A percentile compares a stretch with the other conserved stretches of the same genome.
These are phyloP conservation scores for Ecdyonurus torrentis DNA, from an alignment of 2,888 invertebrate genomes.

Conservation along the genomic window DNA sequence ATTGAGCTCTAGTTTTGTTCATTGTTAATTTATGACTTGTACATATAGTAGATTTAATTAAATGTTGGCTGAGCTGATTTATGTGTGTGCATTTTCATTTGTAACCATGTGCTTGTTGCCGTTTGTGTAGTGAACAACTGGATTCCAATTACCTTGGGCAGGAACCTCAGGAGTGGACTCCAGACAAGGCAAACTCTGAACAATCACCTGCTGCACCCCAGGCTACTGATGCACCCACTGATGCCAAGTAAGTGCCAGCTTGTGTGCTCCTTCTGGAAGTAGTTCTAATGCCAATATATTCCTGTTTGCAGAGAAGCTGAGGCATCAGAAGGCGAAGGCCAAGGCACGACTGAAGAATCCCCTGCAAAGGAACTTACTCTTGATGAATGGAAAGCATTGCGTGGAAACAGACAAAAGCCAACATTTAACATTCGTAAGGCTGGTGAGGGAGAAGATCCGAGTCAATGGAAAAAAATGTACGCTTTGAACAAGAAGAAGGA, in stretches of 20 bases:
- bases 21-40: too few species aligned
- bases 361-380: conserved; percentile 76
- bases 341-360: conserved; percentile 42
- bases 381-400: conserved; percentile 86
- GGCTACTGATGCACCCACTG: conserved; percentile 15
- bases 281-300: too few species aligned
- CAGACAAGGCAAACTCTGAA: conserved; percentile 28
- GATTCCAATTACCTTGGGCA: conserved; percentile 17
- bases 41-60: too few species aligned
- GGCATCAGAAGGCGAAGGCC: conserved; percentile 16
- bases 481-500: conserved; percentile 53
- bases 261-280: neutral
- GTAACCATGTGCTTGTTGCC: too few species aligned
- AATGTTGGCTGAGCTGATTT: too few species aligned
- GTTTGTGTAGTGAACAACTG: conserved; percentile 23
- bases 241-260: conserved; percentile 19
- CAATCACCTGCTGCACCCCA: conserved; percentile 5
- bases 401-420: conserved; percentile 63
- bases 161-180: conserved; percentile 31
- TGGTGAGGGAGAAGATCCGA: conserved; percentile 81
- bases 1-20: too few species aligned
- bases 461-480: conserved; percentile 86
- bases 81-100: too few species aligned
- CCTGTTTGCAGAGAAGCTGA: conserved; percentile 19
- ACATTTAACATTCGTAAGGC: conserved; percentile 85